Base-by-base conservation (phyloP, 2,113 vertebrate genomes). In the Alaudala cheleensis region DNA sequence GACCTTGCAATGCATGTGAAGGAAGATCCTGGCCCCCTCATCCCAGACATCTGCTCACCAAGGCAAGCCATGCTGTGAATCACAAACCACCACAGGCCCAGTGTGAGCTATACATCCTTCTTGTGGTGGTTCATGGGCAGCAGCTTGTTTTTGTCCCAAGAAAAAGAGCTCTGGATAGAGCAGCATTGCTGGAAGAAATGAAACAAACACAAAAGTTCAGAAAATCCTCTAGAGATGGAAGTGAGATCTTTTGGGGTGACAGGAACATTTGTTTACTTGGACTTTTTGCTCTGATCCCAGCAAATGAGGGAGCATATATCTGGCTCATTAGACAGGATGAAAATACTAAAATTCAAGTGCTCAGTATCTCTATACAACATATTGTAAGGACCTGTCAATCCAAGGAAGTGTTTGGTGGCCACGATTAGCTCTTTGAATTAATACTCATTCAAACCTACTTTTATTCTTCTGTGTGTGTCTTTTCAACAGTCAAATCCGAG, bases 11-110 rank as follows among this genome's bases (percentile, higher is more conserved):
- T 51, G 56, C 14, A 31, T 34, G 47, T 37, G 51, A 65, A 69
- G 45, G 85, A 79, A 90, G 70, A 39, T 64, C 42, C 70, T 67
- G 70, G 37, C 51, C 66, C 22, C 28, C 74, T 81, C 79, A 73
- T 88, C 64, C 72, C 74, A 88, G 79, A 64, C 66, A 92, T 90
- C 85, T 86, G 92, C 88, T 77, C 71, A 26, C 37, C 70, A 60
- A 74, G 91, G 56, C 33, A 72, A 44, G 1, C 8, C 34, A 8
- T 24, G 56, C 77, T 82, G 71, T 0, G 0, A 86, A 78, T 73
- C 5, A 3, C 23, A 72, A 42, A 39, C 64, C 86, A 58, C 66
- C n/a, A 37, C 3, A 10, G 47, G 53, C 26, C 56, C 26, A 0
- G 0, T 24, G 50, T 5, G 8, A 91, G 57, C 40, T 64, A 21